Evolutionary conservation across 2,797 vertebrate species (phyloP), one percentile per base, ranked within the genome.

Genomic region (Neoniphon sammara): DNA sequence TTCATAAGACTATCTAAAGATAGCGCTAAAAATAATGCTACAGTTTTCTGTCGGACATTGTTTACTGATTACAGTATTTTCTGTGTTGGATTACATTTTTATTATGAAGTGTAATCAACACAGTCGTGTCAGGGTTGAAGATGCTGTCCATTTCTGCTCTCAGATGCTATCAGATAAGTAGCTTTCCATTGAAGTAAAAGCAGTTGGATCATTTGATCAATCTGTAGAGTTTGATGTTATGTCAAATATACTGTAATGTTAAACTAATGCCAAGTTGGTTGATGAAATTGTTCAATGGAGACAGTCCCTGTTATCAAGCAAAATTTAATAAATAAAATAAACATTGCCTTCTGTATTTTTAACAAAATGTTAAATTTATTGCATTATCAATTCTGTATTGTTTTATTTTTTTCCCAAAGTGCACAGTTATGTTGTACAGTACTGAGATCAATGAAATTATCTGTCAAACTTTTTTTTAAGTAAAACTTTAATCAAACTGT

Each of bases 401-500:
- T 58, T 9, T 31, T 4, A 27, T 12, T 42, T 12, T 39, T 12
- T 42, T 11, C 2, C 62, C 56, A 83, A 39, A 44, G 25, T 10
- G 23, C 10, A 66, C 55, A 4, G 21, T 58, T 64, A 72, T 46
- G 50, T 69, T 80, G 21, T 63, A 30, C 5, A 56, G 44, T 36
- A 47, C 60, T 66, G 3, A 73, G 7, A 20, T 76, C 70, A 71
- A 25, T 49, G 39, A 65, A 57, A 55, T 61, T 58, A 6, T 66
- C 2, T 42, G 39, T 42, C 3, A 42, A 42, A 61, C 63, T 67
- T 73, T 59, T 36, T 83, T 85, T 81, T 64, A 67, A 89, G 86
- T 90, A 89, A 92, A 92, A 80, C 21, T 71, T 36, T 44, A 77
- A 75, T 77, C 49, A 63, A 12, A 71, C 36, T 57, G 0, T 54